A percentile compares a stretch with the other conserved stretches of the same genome.
Conservation (phyloP, 2,888 invertebrate species). For the Drosophila aldrichi region DNA sequence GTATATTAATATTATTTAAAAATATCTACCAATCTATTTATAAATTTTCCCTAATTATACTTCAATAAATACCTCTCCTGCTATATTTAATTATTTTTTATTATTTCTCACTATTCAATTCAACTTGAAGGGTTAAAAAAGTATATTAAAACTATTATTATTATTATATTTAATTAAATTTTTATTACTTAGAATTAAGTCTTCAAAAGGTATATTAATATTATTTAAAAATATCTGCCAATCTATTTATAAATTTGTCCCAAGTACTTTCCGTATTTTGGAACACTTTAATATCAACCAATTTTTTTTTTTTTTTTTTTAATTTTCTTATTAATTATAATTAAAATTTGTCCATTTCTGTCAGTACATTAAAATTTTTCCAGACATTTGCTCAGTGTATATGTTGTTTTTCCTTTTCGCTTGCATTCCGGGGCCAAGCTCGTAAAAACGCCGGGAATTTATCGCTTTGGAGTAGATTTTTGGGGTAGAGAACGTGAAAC, state of each 20-base stretch:
- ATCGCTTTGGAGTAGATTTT: constrained; percentile 76
- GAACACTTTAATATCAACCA: not conserved
- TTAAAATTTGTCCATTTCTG: not conserved
- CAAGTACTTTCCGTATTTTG: not conserved
- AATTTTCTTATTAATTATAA: not conserved
- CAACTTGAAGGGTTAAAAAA: too few relatives aligned
- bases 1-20: too few relatives aligned
- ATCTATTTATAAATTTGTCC: not conserved
- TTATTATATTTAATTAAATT: too few relatives aligned
- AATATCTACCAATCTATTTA: too few relatives aligned
- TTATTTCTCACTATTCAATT: too few relatives aligned
- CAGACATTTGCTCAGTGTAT: constrained; percentile 26
- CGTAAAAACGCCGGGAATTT: constrained; percentile 78
- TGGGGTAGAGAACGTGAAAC: constrained; percentile 31
- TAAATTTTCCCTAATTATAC: too few relatives aligned
- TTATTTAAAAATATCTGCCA: too few relatives aligned
- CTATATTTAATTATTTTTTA: too few relatives aligned
- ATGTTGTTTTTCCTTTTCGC: constrained; percentile 48
- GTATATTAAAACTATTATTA: too few relatives aligned
- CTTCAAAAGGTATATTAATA: not conserved
- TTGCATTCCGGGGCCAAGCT: constrained; percentile 61
- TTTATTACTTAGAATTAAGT: too few relatives aligned
- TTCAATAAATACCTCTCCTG: too few relatives aligned
- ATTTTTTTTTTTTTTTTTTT: not conserved
- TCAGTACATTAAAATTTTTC: constrained; percentile 27